phyloP scores from a whole-genome alignment of 1,140 invertebrate species.

The Musca vetustissima region DNA sequence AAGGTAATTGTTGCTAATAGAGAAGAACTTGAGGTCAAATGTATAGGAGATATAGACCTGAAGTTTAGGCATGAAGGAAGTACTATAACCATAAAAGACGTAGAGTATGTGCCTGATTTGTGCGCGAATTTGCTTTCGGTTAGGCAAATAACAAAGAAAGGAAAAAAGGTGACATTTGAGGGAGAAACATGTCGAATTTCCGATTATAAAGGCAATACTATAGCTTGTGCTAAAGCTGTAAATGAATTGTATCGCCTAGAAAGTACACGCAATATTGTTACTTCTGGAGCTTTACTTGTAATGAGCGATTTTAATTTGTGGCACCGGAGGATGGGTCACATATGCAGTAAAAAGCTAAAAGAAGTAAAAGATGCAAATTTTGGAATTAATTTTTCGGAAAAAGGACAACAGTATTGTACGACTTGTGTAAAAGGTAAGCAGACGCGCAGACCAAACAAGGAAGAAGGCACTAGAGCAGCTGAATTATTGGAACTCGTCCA shows the following conservation, averaged over 20 bases:
- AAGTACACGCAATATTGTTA: neutral
- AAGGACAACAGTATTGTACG: neutral
- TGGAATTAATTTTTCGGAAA: neutral
- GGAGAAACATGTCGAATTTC: neutral
- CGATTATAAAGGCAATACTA: neutral
- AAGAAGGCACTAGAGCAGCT: constrained; percentile 7
- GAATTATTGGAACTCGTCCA: constrained; percentile 15
- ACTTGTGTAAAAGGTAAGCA: no score
- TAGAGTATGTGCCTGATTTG: no score
- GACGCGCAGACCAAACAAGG: neutral
- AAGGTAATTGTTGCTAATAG: neutral
- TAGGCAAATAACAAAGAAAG: neutral
- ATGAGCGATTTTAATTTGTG: neutral
- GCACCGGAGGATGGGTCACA: neutral
- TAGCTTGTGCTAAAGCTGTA: neutral
- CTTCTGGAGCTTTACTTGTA: no score
- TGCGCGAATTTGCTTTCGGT: no score
- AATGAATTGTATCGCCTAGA: neutral
- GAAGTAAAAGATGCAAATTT: neutral
- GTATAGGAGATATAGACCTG: neutral
- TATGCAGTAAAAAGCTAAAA: neutral
- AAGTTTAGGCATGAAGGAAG: neutral
- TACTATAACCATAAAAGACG: neutral
- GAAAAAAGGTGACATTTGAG: neutral
- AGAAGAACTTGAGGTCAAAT: neutral